Evolutionary conservation across 2,113 vertebrate species (phyloP).

Genomic region (Phainopepla nitens): DNA sequence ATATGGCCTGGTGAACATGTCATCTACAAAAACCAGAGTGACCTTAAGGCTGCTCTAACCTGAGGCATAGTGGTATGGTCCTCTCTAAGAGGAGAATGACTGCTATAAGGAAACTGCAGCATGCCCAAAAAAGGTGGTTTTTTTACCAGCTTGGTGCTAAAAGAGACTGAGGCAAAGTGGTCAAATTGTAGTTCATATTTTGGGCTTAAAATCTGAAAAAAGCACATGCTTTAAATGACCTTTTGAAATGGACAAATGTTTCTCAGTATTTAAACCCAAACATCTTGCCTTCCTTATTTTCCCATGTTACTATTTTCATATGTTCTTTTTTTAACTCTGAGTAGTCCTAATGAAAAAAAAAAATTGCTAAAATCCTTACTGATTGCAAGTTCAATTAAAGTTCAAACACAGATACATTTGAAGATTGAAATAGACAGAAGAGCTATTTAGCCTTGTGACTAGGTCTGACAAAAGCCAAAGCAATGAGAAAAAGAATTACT

Average conservation of each 20-base stretch:
- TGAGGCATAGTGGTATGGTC: fast-evolving
- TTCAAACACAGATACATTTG: not conserved
- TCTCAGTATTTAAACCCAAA: not conserved
- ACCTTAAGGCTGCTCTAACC: not conserved
- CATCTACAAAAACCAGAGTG: not conserved
- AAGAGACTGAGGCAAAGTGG: not conserved
- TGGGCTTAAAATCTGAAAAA: not conserved
- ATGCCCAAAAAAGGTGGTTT: fast-evolving
- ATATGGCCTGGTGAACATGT: not conserved
- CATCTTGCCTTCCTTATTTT: not conserved
- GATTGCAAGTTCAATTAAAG: not conserved
- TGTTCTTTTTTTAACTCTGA: not conserved
- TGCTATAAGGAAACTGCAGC: not conserved
- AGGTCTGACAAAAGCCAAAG: not conserved
- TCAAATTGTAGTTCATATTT: not conserved
- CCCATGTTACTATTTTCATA: not conserved
- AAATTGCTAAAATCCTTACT: not conserved
- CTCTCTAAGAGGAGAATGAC: not conserved
- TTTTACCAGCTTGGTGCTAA: not conserved
- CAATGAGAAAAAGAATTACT: not conserved
- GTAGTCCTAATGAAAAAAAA: not conserved
- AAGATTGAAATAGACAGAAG: not conserved
- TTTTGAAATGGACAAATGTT: not conserved
- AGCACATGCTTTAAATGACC: fast-evolving
- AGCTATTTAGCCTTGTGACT: not conserved